These are phyloP conservation scores for Hyles lineata DNA, from an alignment of 2,888 invertebrate genomes.

Conservation along the genomic window DNA sequence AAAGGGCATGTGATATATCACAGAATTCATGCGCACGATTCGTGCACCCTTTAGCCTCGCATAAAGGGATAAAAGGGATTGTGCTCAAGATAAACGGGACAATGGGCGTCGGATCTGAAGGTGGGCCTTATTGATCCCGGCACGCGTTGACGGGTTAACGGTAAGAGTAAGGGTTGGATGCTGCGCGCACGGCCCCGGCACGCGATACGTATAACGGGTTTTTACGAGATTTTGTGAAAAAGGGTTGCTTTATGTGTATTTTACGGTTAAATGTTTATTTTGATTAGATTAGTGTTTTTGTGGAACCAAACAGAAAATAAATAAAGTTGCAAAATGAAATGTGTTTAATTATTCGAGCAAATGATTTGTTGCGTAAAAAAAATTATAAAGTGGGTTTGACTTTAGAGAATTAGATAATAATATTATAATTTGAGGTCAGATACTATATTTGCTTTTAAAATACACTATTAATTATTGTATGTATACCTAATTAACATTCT, in stretches of 20 bases:
- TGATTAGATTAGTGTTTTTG: neutral
- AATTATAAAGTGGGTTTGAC: too few relatives aligned
- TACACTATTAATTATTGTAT: too few relatives aligned
- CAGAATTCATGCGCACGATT: slow-evolving; percentile 81
- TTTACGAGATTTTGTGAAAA: slow-evolving; percentile 35
- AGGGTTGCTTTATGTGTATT: slow-evolving; percentile 42
- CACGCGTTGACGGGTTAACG: slow-evolving; percentile 79
- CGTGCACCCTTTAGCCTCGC: slow-evolving; percentile 71
- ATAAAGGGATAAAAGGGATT: slow-evolving; percentile 73
- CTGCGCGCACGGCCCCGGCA: slow-evolving; percentile 65
- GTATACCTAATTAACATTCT: neutral
- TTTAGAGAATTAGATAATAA: too few relatives aligned
- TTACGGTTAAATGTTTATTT: slow-evolving; percentile 26
- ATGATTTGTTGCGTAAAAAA: too few relatives aligned
- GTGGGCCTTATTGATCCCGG: slow-evolving; percentile 74
- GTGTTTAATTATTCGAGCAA: too few relatives aligned
- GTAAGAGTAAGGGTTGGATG: slow-evolving; percentile 62
- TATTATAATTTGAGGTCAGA: too few relatives aligned
- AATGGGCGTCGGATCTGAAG: slow-evolving; percentile 63
- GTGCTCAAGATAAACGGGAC: slow-evolving; percentile 68
- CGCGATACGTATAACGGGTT: slow-evolving; percentile 55
- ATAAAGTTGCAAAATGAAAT: too few relatives aligned
- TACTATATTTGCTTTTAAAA: too few relatives aligned
- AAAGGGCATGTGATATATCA: slow-evolving; percentile 76
- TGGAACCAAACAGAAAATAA: too few relatives aligned